Percentiles rank a stretch among this genome's conserved stretches.
phyloP scores from a whole-genome alignment of 2,797 vertebrate species.

The Betta splendens region DNA sequence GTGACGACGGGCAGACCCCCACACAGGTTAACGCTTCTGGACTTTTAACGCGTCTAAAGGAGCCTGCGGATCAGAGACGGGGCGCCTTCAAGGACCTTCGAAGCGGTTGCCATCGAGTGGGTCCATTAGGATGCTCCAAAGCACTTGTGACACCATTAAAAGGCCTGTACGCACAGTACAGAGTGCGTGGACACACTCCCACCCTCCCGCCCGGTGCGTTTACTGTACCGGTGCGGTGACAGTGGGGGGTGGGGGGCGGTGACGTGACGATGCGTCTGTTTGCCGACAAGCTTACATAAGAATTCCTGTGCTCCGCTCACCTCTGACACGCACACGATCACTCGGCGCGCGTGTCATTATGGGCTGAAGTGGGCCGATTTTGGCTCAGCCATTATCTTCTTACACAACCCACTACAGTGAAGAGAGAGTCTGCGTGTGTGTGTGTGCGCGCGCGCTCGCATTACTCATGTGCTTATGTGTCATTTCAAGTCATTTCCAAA shows the following conservation, averaged over 20 bases:
- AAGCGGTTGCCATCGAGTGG: no score
- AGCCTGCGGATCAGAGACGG: no score
- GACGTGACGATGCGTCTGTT: slow-evolving; percentile 11
- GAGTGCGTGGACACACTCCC: no score
- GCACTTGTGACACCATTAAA: no score
- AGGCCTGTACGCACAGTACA: no score
- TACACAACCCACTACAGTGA: slow-evolving; percentile 68
- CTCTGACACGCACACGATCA: slow-evolving; percentile 29
- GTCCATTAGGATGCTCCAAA: no score
- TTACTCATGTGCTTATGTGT: slow-evolving; percentile 47
- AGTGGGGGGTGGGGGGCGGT: background rate
- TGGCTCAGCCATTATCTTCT: slow-evolving; percentile 69
- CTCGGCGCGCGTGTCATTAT: slow-evolving; percentile 42
- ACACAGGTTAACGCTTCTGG: no score
- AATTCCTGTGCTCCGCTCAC: slow-evolving; percentile 31
- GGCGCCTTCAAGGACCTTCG: no score
- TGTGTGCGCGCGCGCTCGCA: slow-evolving; percentile 14
- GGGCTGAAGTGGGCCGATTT: slow-evolving; percentile 64
- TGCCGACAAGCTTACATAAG: slow-evolving; percentile 51
- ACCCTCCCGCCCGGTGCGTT: no score
- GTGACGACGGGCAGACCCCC: no score
- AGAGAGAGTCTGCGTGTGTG: slow-evolving; percentile 36
- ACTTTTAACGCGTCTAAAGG: no score
- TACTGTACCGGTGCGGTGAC: no score
- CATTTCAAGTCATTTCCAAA: slow-evolving; percentile 55